Percentiles rank a stretch among this genome's conserved stretches.
phyloP scores from a whole-genome alignment of 2,113 vertebrate genomes.

The Mobula birostris region DNA sequence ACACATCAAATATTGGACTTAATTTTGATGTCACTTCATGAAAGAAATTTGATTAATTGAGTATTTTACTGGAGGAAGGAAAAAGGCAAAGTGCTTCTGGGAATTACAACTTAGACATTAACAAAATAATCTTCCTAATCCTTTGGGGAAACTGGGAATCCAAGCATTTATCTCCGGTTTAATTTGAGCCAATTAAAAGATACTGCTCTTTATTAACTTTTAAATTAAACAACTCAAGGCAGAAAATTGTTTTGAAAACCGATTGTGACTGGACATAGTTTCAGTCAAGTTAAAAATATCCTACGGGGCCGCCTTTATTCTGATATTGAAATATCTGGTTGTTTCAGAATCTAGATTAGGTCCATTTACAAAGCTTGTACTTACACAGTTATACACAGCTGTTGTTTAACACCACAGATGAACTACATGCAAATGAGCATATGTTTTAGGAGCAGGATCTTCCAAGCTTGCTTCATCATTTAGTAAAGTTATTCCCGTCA shows the following conservation, averaged over 20 bases:
- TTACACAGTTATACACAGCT: not conserved
- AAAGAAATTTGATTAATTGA: not conserved
- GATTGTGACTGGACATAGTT: not conserved
- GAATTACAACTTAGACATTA: not conserved
- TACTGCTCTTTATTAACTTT: not conserved
- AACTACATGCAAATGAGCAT: not conserved
- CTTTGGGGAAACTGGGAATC: not conserved
- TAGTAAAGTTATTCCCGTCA: too few relatives aligned
- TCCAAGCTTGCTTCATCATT: too few relatives aligned
- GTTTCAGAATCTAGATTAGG: not conserved
- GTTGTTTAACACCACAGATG: not conserved
- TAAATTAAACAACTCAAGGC: not conserved
- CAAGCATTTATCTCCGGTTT: not conserved
- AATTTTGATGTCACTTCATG: not conserved
- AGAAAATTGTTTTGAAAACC: not conserved
- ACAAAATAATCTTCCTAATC: not conserved
- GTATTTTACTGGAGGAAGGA: not conserved
- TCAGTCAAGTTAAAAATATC: not conserved
- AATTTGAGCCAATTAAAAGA: not conserved
- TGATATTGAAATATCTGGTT: not conserved
- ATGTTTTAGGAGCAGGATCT: too few relatives aligned
- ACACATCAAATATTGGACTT: not conserved
- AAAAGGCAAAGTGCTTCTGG: not conserved
- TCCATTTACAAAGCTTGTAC: not conserved
- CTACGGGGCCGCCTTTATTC: not conserved